A percentile compares a stretch with the other conserved stretches of the same genome.
Conservation (phyloP, 2,888 invertebrate genomes). For the Leucozona laternaria region DNA sequence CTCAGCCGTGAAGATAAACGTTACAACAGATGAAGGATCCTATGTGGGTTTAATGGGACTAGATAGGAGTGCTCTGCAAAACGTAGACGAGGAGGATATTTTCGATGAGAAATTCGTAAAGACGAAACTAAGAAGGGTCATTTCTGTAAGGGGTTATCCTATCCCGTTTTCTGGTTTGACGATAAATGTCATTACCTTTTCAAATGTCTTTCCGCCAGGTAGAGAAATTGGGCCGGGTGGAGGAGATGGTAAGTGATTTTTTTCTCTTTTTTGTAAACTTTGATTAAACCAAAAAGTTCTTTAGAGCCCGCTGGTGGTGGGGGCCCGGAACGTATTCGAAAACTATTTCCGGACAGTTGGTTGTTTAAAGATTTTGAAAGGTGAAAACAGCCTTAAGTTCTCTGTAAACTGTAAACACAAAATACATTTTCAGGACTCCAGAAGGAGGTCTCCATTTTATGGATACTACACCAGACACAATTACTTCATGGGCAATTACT, state of each 20-base stretch:
- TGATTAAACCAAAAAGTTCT: not conserved
- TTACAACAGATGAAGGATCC: slow-evolving; percentile 91
- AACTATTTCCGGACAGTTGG: slow-evolving; percentile 89
- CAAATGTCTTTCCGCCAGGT: slow-evolving; percentile 50
- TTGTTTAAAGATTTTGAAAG: slow-evolving; percentile 85
- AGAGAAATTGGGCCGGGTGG: not conserved
- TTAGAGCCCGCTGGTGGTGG: not conserved
- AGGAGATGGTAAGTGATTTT: not conserved
- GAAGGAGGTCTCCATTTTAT: slow-evolving; percentile 82
- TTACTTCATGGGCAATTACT: slow-evolving; percentile 91
- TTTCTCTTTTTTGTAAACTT: not conserved
- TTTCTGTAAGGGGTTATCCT: slow-evolving; percentile 3
- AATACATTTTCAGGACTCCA: slow-evolving; percentile 45
- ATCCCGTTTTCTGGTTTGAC: slow-evolving; percentile 29
- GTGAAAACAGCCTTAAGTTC: slow-evolving; percentile 15
- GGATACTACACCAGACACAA: slow-evolving; percentile 88
- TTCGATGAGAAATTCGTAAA: slow-evolving; percentile 82
- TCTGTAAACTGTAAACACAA: not conserved
- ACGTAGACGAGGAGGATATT: slow-evolving; percentile 85
- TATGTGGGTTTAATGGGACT: slow-evolving; percentile 92
- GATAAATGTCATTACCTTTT: slow-evolving; percentile 80
- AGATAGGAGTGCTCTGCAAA: slow-evolving; percentile 89
- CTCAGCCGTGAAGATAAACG: slow-evolving; percentile 88
- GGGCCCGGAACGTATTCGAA: slow-evolving; percentile 81
- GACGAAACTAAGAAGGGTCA: not conserved